Percentiles rank a stretch among this genome's conserved stretches.
These are phyloP conservation scores for Sebastolobus altivelis DNA, from an alignment of 2,797 vertebrate genomes.

Conservation along the genomic window DNA sequence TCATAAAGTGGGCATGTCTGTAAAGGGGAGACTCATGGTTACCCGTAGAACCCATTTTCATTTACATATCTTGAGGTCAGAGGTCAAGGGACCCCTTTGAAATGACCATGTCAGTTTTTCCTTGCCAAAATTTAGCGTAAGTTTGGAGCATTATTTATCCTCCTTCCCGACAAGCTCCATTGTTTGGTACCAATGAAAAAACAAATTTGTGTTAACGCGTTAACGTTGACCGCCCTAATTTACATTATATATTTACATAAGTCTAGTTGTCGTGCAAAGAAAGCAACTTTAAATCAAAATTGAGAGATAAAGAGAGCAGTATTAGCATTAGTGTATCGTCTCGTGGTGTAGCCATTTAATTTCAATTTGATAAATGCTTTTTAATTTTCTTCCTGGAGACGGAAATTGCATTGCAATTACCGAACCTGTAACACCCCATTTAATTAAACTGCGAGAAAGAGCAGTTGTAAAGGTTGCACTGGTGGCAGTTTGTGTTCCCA, in stretches of 20 bases:
- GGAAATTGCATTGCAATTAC: conserved; percentile 34
- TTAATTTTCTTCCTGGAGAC: conserved; percentile 29
- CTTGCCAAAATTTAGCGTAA: rapidly evolving
- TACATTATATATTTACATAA: background rate
- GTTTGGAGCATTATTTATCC: no score
- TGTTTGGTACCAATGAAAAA: rapidly evolving
- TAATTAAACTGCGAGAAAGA: conserved; percentile 35
- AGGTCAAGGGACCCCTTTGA: no score
- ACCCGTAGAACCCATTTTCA: rapidly evolving
- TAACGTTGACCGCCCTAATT: no score
- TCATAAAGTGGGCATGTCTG: no score
- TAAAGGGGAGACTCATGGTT: no score
- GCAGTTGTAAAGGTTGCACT: conserved; percentile 28
- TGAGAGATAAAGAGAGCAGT: background rate
- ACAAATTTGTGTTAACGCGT: no score
- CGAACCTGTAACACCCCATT: conserved; percentile 35
- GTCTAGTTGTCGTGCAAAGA: background rate
- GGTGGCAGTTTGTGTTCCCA: conserved; percentile 27
- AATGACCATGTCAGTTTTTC: no score
- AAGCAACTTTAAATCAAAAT: background rate
- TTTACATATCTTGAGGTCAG: no score
- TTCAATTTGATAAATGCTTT: conserved; percentile 32
- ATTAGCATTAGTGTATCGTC: background rate
- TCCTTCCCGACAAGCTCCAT: rapidly evolving
- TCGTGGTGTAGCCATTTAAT: conserved; percentile 1